These are phyloP conservation scores for Herpetotheres cachinnans DNA, from an alignment of 2,113 vertebrate species.

Conservation along the genomic window DNA sequence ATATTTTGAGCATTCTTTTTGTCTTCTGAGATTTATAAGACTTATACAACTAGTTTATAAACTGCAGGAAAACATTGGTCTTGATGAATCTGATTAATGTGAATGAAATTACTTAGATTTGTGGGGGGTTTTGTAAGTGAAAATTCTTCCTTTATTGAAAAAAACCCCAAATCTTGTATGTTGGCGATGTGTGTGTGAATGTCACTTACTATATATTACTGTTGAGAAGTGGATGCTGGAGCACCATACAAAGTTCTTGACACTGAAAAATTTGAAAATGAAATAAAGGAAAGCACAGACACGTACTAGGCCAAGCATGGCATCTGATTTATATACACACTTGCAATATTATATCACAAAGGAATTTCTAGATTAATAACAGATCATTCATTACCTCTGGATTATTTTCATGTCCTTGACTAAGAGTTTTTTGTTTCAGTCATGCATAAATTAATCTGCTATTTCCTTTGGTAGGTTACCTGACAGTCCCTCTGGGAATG, in stretches of 20 bases:
- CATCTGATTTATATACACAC: neutral
- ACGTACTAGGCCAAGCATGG: neutral
- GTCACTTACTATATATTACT: neutral
- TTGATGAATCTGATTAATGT: neutral
- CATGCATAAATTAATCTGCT: neutral
- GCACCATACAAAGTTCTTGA: neutral
- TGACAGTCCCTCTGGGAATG: neutral
- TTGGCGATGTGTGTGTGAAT: rapidly evolving
- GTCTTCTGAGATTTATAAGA: neutral
- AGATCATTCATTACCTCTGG: neutral
- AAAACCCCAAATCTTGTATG: neutral
- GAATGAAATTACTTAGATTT: neutral
- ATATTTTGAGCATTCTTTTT: neutral
- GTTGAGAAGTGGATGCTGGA: neutral
- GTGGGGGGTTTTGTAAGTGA: neutral
- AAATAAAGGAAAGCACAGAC: neutral
- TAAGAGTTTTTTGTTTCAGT: neutral
- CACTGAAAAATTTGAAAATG: neutral
- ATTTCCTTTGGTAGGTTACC: neutral
- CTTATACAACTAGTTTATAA: neutral
- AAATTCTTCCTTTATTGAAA: neutral
- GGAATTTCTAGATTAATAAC: neutral
- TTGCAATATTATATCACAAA: neutral
- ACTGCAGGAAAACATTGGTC: neutral
- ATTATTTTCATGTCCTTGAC: neutral